Evolutionary conservation across 2,888 invertebrate species (phyloP).

Genomic region (Nomada lathburiana): DNA sequence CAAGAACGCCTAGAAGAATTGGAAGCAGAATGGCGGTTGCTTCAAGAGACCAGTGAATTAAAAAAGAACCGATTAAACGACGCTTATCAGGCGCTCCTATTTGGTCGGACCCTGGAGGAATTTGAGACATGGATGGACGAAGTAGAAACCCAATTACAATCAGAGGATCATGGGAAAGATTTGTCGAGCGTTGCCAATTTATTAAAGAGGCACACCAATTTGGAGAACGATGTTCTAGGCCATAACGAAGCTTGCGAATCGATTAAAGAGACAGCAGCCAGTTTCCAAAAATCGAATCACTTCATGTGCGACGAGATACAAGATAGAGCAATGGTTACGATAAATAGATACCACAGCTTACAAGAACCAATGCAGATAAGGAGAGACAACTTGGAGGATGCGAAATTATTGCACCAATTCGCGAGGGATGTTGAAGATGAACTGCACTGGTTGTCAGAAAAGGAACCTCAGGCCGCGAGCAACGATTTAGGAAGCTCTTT

Average conservation of each 20-base stretch:
- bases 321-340: conserved; percentile 88
- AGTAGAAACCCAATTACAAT: conserved; percentile 90
- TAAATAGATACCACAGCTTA: conserved; percentile 91
- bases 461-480: conserved; percentile 89
- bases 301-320: conserved; percentile 96
- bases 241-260: conserved; percentile 93
- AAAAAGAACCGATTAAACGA: conserved; percentile 95
- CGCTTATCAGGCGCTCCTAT: conserved; percentile 95
- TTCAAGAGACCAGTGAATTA: conserved; percentile 92
- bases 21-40: conserved; percentile 93
- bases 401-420: conserved; percentile 94
- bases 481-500: conserved; percentile 89
- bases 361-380: conserved; percentile 96
- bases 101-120: conserved; percentile 95
- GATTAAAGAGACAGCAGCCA: conserved; percentile 91
- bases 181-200: conserved; percentile 93
- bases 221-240: conserved; percentile 94
- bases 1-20: conserved; percentile 92
- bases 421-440: conserved; percentile 97
- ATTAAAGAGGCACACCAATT: conserved; percentile 90
- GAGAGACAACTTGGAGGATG: conserved; percentile 96
- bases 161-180: conserved; percentile 94
- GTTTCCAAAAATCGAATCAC: conserved; percentile 92
- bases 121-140: conserved; percentile 97
- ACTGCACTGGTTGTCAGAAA: conserved; percentile 94